phyloP scores from a whole-genome alignment of 2,113 vertebrate species.

The Larimichthys polyactis region DNA sequence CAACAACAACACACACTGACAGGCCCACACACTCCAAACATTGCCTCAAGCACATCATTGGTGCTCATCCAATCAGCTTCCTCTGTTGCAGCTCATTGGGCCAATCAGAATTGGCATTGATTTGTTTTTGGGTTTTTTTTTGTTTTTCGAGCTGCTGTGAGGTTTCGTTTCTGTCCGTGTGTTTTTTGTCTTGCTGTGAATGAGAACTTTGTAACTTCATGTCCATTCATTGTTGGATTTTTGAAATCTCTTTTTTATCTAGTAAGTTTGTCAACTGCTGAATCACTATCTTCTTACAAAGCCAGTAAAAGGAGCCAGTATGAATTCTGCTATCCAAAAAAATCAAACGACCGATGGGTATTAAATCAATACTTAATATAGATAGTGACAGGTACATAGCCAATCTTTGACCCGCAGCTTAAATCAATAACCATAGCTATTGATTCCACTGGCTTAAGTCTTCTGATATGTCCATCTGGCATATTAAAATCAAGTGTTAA shows the following conservation, averaged over 20 bases:
- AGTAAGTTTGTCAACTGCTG: not conserved
- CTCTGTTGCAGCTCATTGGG: conserved; percentile 59
- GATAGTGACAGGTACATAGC: not conserved
- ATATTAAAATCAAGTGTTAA: not conserved
- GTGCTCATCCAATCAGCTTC: conserved; percentile 65
- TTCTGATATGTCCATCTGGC: not conserved
- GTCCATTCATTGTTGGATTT: not conserved
- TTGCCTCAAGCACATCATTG: conserved; percentile 28
- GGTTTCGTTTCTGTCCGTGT: not conserved
- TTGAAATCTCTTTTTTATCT: too few species aligned
- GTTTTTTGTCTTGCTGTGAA: not conserved
- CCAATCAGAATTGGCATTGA: conserved; percentile 67
- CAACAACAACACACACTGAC: not conserved
- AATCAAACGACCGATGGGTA: not conserved
- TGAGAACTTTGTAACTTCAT: not conserved
- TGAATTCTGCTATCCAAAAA: not conserved
- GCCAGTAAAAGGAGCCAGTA: not conserved
- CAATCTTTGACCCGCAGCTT: not conserved
- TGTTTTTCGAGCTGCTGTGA: not conserved
- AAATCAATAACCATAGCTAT: not conserved
- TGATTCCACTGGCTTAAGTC: not conserved
- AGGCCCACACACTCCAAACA: conserved; percentile 9
- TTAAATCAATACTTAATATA: not conserved
- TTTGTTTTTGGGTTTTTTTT: conserved; percentile 4
- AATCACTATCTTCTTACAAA: not conserved